Base-by-base conservation (phyloP, 2,888 invertebrate species). In the Stenichneumon culpator region DNA sequence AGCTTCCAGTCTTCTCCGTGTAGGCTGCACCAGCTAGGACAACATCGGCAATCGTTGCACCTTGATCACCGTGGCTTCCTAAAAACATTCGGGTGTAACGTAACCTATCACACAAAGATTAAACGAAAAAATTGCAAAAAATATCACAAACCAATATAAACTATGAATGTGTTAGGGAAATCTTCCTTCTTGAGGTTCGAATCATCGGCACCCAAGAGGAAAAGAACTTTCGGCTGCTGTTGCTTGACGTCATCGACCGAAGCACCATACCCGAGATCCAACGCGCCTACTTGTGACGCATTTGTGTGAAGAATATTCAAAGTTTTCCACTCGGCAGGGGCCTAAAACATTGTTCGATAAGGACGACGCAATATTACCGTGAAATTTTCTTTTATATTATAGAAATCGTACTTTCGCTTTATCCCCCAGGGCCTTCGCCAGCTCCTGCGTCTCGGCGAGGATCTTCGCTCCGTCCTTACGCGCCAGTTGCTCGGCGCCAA, bases 1-100 rank as follows among this genome's bases (percentile, higher is more conserved):
- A 99, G 0, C 98, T 99, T n/a, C 96, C 99, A 93, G 98, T 97
- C 95, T 99, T 99, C 95, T 99, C 99, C 0, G 99, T 99, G 94
- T 99, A 99, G 0, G 99, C 99, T 6, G 99, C 98, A 85, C 99
- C 98, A 1, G 99, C 99, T 14, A 99, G 94, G 82, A 99, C 96
- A 2, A 98, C 96, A 94, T 99, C 99, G 52, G 99, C 99, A 87
- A 98, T 97, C 57, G 96, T 94, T 0, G 99, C 99, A 77, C 99
- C 99, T 83, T 94, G 95, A 94, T 99, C 99, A 83, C 99, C 99
- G 94, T 99, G 99, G 95, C 99, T 99, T 74, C 98, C 98, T 97
- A 57, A 25, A 73, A 54, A 79, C 54, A 28, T 60, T 39, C 83
- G 80, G 75, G 50, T 86, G 44, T 79, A 57, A 57, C 3, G 9